Evolutionary conservation across 2,113 vertebrate species (phyloP).

Genomic region (Phasianus colchicus): DNA sequence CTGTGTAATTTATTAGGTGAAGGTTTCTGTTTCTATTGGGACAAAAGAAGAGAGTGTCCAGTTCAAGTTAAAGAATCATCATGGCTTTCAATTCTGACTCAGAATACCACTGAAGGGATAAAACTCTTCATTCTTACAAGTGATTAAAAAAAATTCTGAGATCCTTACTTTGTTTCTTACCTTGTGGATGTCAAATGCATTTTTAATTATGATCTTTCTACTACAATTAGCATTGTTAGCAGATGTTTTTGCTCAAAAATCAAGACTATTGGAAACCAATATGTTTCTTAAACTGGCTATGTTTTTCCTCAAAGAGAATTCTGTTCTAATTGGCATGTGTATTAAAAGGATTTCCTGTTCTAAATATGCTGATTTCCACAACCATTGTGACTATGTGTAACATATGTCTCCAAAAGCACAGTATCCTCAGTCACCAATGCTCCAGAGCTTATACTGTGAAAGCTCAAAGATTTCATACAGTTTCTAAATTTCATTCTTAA

Average conservation of each 20-base stretch:
- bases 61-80: neutral
- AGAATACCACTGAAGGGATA: neutral
- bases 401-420: slow-evolving; percentile 41
- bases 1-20: neutral
- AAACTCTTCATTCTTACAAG: neutral
- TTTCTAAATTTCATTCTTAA: slow-evolving; percentile 4
- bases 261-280: slow-evolving; percentile 32
- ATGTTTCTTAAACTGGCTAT: slow-evolving; percentile 33
- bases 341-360: slow-evolving; percentile 49
- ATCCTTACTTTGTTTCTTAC: neutral
- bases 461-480: neutral
- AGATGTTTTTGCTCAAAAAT: slow-evolving; percentile 59
- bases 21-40: neutral
- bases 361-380: slow-evolving; percentile 43
- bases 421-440: neutral
- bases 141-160: neutral
- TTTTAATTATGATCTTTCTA: slow-evolving; percentile 44
- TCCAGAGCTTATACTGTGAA: neutral
- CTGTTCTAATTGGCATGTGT: slow-evolving; percentile 40
- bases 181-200: slow-evolving; percentile 1
- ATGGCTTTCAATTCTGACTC: neutral
- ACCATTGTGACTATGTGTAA: slow-evolving; percentile 4
- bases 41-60: neutral
- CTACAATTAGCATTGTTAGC: slow-evolving; percentile 14
- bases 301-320: slow-evolving; percentile 43